Evolutionary conservation across 2,113 vertebrate species (phyloP), one percentile per base, ranked within the genome.

Genomic region (Zootoca vivipara): DNA sequence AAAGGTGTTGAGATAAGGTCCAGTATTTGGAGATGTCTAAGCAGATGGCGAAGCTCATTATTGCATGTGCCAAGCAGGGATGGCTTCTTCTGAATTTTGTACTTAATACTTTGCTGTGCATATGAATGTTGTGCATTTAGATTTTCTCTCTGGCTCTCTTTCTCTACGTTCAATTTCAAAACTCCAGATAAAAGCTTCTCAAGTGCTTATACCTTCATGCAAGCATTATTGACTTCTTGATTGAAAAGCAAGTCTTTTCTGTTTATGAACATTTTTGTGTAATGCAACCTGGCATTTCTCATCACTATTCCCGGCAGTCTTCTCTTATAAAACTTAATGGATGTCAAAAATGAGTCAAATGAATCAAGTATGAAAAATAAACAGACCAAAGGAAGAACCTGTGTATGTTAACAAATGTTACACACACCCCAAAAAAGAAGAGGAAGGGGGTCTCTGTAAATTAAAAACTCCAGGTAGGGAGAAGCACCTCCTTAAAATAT

Each of bases 271-370:
- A 90, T 64, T 93, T 96, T 94, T 93, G 94, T 95, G 35, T 96
- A 96, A 96, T 95, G 82, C 81, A 92, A 93, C 38, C 85, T 95
- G 95, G 95, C 95, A 95, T 95, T 95, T 96, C 93, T 96, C 94
- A 95, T 97, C 94, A 94, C 85, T 95, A 91, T 83, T 0, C 46
- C 82, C 96, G 95, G 87, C 91, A 95, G 93, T 96, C 92, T 93
- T 91, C 89, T 96, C 95, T 95, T 90, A 95, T 95, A 95, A 96
- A 96, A 95, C 92, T 85, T 96, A 97, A 97, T 95, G 92, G 89
- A 94, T 93, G 88, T 96, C 94, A 96, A 90, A 96, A 93, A 92
- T 91, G 87, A 96, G 87, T 92, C 93, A 96, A 94, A 91, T 91
- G 88, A 96, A 89, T 93, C 93, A 67, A 86, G 84, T 93, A 93